phyloP scores from a whole-genome alignment of 1,140 invertebrate genomes.

The Drosophila elegans region DNA sequence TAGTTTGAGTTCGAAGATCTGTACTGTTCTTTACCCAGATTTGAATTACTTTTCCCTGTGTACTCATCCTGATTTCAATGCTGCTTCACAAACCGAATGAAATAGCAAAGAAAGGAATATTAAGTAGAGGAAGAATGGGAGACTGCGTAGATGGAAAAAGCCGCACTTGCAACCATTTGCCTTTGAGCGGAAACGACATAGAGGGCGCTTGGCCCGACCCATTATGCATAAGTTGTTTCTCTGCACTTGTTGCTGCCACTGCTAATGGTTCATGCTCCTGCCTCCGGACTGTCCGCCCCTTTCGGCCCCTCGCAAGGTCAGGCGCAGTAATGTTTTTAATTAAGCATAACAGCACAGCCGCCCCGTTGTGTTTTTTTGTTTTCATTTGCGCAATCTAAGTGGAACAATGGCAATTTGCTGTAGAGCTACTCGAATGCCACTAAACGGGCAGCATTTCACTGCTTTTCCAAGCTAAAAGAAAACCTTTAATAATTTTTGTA shows the following conservation, averaged over 20 bases:
- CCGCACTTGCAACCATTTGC: conserved; percentile 37
- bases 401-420: conserved; percentile 42
- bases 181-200: conserved; percentile 42
- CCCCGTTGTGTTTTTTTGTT: conserved; percentile 33
- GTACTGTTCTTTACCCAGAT: not conserved
- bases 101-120: conserved; percentile 26
- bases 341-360: conserved; percentile 35
- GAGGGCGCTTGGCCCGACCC: conserved; percentile 34
- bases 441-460: not conserved
- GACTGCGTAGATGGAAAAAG: not conserved
- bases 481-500: not conserved
- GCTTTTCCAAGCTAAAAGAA: not conserved
- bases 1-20: no score
- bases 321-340: conserved; percentile 67
- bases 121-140: not conserved
- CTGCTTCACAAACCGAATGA: conserved; percentile 13
- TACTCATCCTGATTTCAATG: conserved; percentile 45
- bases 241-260: conserved; percentile 34
- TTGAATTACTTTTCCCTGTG: conserved; percentile 11
- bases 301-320: conserved; percentile 43
- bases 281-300: conserved; percentile 38
- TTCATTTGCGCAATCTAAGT: conserved; percentile 38
- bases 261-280: conserved; percentile 25
- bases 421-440: conserved; percentile 17
- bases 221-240: conserved; percentile 47